Percentiles rank a stretch among this genome's conserved stretches.
Evolutionary conservation across 2,797 vertebrate species (phyloP).

Genomic region (Strix occidentalis): DNA sequence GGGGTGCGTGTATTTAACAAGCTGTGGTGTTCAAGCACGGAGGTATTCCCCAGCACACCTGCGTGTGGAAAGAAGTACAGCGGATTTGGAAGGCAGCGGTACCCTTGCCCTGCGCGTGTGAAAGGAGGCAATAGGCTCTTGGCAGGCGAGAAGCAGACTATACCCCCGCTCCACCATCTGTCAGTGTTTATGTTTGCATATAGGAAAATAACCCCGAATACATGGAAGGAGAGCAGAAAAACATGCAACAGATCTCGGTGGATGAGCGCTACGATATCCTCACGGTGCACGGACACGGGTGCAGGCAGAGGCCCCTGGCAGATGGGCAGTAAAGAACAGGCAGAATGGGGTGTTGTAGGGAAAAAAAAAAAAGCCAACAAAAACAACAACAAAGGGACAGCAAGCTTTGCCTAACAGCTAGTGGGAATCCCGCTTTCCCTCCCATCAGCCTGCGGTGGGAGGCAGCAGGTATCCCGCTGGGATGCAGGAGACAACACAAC

Average conservation of each 20-base stretch:
- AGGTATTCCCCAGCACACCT: neutral
- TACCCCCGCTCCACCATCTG: neutral
- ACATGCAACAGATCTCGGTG: neutral
- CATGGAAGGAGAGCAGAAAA: neutral
- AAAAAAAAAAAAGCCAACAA: neutral
- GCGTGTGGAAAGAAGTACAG: neutral
- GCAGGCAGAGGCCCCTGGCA: neutral
- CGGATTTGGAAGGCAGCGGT: neutral
- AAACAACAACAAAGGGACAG: neutral
- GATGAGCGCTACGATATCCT: neutral
- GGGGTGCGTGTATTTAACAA: neutral
- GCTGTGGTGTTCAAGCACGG: neutral
- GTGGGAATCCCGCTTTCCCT: neutral
- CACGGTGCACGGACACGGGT: rapidly evolving
- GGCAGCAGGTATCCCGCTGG: constrained; percentile 27
- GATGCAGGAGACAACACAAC: neutral
- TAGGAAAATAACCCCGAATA: neutral
- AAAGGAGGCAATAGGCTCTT: neutral
- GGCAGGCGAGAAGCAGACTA: neutral
- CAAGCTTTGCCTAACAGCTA: neutral
- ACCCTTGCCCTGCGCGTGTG: rapidly evolving
- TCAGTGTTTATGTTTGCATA: neutral
- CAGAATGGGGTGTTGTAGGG: neutral
- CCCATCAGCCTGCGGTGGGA: neutral
- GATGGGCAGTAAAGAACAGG: neutral